Conservation (phyloP, 1,140 invertebrate species). For the Drosophila pectinifera region DNA sequence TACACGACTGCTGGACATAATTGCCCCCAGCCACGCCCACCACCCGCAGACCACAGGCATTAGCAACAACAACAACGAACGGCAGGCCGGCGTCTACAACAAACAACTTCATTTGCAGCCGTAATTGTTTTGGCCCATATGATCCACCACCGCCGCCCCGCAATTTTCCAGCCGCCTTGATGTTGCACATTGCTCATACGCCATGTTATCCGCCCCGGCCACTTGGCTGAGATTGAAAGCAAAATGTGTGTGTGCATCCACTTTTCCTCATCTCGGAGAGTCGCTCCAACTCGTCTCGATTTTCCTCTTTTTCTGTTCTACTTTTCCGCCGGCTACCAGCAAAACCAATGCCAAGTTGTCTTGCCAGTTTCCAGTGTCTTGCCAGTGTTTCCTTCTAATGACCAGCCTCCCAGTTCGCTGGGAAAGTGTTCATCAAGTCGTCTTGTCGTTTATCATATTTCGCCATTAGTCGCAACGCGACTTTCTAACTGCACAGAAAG, state of each 20-base stretch:
- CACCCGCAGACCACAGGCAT: conserved; percentile 50
- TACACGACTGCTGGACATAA: conserved; percentile 80
- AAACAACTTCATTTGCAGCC: conserved; percentile 64
- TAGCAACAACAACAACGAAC: conserved; percentile 22
- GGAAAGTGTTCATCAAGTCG: conserved; percentile 61
- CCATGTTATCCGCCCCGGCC: conserved; percentile 57
- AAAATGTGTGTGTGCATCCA: conserved; percentile 52
- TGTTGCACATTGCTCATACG: conserved; percentile 68
- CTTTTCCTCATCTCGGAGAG: conserved; percentile 37
- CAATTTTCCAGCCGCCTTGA: conserved; percentile 22
- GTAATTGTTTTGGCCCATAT: conserved; percentile 77
- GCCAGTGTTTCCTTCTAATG: conserved; percentile 64
- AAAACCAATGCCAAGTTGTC: conserved; percentile 43
- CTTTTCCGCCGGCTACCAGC: conserved; percentile 53
- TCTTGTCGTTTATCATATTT: conserved; percentile 67
- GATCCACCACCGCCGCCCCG: conserved; percentile 13
- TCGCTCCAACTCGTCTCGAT: conserved; percentile 45
- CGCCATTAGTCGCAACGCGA: conserved; percentile 58
- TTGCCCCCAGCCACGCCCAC: conserved; percentile 68
- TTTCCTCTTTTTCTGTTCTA: conserved; percentile 76
- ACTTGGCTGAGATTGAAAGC: conserved; percentile 66
- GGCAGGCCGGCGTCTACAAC: conserved; percentile 13
- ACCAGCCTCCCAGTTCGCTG: conserved; percentile 43
- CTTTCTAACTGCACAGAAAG: conserved; percentile 69
- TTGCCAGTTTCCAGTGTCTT: conserved; percentile 30